Percentiles rank a stretch among this genome's conserved stretches.
Evolutionary conservation across 1,140 invertebrate species (phyloP).

Genomic region (Drosophila pseudoananassae): DNA sequence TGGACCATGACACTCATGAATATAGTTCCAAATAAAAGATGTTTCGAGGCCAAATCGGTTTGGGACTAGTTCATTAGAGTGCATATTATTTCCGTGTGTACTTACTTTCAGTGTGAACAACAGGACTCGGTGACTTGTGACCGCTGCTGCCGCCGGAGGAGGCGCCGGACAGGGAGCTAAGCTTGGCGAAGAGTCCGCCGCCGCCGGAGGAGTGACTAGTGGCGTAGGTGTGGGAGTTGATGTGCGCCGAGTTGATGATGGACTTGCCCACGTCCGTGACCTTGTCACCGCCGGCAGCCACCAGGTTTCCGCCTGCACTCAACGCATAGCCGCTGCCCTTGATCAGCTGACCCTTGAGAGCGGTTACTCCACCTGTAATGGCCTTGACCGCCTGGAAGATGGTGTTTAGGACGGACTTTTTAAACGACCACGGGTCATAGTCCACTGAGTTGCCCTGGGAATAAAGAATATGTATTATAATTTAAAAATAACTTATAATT

Average conservation of each 20-base stretch:
- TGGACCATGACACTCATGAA: conserved; percentile 13
- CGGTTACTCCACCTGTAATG: conserved; percentile 92
- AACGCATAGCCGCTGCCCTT: conserved; percentile 92
- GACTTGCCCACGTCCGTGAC: conserved; percentile 91
- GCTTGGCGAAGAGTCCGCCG: conserved; percentile 74
- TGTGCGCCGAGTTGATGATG: conserved; percentile 89
- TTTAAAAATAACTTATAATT: no score
- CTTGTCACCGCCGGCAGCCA: conserved; percentile 87
- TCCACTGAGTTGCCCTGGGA: conserved; percentile 84
- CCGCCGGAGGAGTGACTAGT: conserved; percentile 58
- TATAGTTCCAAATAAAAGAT: conserved; percentile 23
- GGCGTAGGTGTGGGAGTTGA: conserved; percentile 85
- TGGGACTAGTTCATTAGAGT: not conserved
- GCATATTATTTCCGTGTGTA: conserved; percentile 11
- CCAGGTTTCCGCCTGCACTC: conserved; percentile 88
- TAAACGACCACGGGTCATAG: conserved; percentile 90
- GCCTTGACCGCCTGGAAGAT: conserved; percentile 93
- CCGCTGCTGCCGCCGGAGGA: conserved; percentile 79
- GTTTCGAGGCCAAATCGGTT: conserved; percentile 1
- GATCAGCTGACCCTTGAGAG: conserved; percentile 92
- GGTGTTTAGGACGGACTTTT: conserved; percentile 91
- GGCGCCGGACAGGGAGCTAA: conserved; percentile 75
- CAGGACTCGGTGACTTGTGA: conserved; percentile 57
- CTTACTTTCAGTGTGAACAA: conserved; percentile 80
- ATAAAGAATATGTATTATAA: not conserved